Evolutionary conservation across 2,888 invertebrate species (phyloP).

Genomic region (Lepidonotus clava): DNA sequence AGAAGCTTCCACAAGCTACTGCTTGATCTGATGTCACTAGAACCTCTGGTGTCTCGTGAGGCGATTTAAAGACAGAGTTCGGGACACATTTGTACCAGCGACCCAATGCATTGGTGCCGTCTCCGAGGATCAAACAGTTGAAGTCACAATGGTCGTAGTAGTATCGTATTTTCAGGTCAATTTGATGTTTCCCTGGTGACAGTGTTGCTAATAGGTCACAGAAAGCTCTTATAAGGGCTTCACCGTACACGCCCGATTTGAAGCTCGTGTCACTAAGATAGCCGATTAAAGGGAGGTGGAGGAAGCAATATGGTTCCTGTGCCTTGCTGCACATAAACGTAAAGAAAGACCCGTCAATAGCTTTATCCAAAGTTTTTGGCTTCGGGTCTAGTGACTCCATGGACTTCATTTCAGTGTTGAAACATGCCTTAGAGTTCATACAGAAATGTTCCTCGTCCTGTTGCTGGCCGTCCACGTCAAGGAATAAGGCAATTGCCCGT

Average conservation of each 20-base stretch:
- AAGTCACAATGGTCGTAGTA: conserved; percentile 58
- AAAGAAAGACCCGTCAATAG: conserved; percentile 56
- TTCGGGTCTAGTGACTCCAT: conserved; percentile 20
- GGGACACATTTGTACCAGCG: conserved; percentile 45
- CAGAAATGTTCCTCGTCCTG: conserved; percentile 53
- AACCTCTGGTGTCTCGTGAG: conserved; percentile 47
- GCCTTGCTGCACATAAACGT: conserved; percentile 36
- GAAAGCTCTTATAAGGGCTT: conserved; percentile 44
- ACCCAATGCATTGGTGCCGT: conserved; percentile 52
- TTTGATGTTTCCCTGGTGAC: conserved; percentile 43
- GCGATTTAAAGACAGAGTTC: conserved; percentile 30
- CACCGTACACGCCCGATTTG: conserved; percentile 46
- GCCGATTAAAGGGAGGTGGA: conserved; percentile 57
- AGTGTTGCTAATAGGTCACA: not conserved
- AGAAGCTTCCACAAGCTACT: conserved; percentile 20
- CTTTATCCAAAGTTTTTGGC: not conserved
- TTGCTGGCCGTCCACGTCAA: conserved; percentile 53
- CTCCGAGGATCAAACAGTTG: conserved; percentile 37
- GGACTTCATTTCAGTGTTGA: not conserved
- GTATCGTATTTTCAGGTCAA: conserved; percentile 20
- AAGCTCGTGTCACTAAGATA: conserved; percentile 30
- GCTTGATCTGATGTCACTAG: not conserved
- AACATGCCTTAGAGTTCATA: conserved; percentile 30
- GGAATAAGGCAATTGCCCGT: conserved; percentile 45
- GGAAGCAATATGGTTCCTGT: conserved; percentile 56